Percentiles rank a stretch among this genome's conserved stretches.
Evolutionary conservation across 2,888 invertebrate species (phyloP).

Genomic region (Melanostoma scalare): DNA sequence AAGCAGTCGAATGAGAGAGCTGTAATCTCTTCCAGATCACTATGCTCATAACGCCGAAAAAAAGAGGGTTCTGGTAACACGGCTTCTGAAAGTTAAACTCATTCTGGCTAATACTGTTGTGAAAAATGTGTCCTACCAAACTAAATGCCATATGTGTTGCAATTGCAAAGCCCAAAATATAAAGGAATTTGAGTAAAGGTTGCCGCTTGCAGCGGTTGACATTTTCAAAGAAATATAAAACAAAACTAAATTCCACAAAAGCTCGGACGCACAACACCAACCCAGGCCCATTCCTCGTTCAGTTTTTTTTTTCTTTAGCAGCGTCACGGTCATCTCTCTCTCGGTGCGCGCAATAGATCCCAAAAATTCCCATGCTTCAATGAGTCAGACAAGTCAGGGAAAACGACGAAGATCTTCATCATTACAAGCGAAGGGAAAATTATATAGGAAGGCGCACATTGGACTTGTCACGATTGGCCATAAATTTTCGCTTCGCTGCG

Average conservation of each 20-base stretch:
- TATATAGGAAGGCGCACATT: constrained; percentile 75
- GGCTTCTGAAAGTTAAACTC: too few species aligned
- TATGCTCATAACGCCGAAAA: too few species aligned
- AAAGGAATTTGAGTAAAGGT: too few species aligned
- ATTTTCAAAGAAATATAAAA: too few species aligned
- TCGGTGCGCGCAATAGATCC: constrained; percentile 51
- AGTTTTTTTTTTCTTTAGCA: constrained; percentile 5
- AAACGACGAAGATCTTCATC: constrained; percentile 70
- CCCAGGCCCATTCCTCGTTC: constrained; percentile 3
- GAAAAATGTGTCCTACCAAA: too few species aligned
- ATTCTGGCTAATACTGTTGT: too few species aligned
- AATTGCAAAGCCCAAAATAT: too few species aligned
- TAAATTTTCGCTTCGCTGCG: constrained; percentile 73
- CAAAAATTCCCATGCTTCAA: constrained; percentile 69
- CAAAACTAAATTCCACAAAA: not conserved
- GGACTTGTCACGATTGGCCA: constrained; percentile 76
- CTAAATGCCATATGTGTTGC: too few species aligned
- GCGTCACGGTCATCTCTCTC: constrained; percentile 22
- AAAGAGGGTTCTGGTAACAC: too few species aligned
- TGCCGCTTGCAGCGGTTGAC: too few species aligned
- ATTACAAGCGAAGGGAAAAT: constrained; percentile 74
- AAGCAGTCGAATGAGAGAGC: too few species aligned
- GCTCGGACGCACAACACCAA: constrained; percentile 16
- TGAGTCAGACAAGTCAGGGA: constrained; percentile 53
- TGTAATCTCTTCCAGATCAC: too few species aligned